Percentiles rank a stretch among this genome's conserved stretches.
These are phyloP conservation scores for Ostrea edulis DNA, from an alignment of 1,140 invertebrate species.

Conservation along the genomic window DNA sequence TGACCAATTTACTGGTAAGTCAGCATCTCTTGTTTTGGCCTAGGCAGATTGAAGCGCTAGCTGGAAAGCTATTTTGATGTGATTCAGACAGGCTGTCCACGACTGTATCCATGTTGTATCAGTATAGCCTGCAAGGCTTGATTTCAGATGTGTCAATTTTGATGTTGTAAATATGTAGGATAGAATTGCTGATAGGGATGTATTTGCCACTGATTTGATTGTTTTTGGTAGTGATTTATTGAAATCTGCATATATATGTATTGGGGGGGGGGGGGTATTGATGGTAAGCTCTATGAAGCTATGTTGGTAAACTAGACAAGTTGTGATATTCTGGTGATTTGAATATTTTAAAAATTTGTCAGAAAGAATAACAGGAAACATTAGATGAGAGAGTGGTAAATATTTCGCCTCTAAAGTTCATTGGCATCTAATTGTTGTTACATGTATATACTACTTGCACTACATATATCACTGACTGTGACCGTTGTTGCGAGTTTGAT, in stretches of 20 bases:
- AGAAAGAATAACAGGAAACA: background rate
- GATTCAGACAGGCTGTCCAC: background rate
- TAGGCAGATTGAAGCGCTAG: background rate
- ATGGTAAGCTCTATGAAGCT: background rate
- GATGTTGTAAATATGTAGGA: constrained; percentile 26
- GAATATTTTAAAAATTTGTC: background rate
- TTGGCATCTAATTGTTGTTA: background rate
- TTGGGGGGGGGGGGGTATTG: too few species aligned
- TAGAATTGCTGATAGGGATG: constrained; percentile 20
- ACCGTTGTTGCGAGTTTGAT: constrained; percentile 19
- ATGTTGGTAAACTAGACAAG: background rate
- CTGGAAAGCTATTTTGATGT: background rate
- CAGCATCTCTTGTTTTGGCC: background rate
- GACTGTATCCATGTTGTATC: background rate
- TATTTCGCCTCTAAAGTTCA: constrained; percentile 1
- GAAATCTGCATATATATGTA: background rate
- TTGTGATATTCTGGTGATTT: background rate
- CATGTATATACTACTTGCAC: background rate
- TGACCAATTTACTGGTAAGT: constrained; percentile 75
- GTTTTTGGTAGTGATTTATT: background rate
- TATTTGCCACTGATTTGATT: background rate
- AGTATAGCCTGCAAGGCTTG: background rate
- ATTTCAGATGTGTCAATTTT: background rate
- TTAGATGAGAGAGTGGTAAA: constrained; percentile 1
- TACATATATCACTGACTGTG: background rate